These are phyloP conservation scores for Achroia grisella DNA, from an alignment of 1,140 invertebrate genomes.

Conservation along the genomic window DNA sequence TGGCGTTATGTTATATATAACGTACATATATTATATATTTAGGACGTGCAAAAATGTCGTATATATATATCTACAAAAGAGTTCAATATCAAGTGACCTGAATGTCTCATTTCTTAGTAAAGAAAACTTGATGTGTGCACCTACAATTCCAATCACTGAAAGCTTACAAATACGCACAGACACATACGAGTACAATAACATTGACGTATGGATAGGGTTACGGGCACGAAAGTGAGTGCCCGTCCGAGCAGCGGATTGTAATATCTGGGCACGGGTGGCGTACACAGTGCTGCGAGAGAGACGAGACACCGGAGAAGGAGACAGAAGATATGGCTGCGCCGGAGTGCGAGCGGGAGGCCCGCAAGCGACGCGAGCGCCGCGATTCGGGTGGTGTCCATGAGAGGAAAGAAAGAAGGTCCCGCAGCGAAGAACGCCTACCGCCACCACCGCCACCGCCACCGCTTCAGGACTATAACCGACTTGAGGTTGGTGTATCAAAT, in stretches of 20 bases:
- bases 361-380: slow-evolving; percentile 86
- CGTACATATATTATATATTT: too few relatives aligned
- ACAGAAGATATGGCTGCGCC: slow-evolving; percentile 61
- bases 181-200: slow-evolving; percentile 38
- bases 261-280: slow-evolving; percentile 59
- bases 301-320: slow-evolving; percentile 30
- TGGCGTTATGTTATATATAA: too few relatives aligned
- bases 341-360: slow-evolving; percentile 64
- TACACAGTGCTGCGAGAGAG: slow-evolving; percentile 61
- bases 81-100: too few relatives aligned
- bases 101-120: too few relatives aligned
- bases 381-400: slow-evolving; percentile 80
- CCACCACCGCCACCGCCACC: slow-evolving; percentile 52
- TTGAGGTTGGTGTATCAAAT: slow-evolving; percentile 54
- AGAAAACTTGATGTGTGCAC: not conserved
- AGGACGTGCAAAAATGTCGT: too few relatives aligned
- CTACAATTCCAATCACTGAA: not conserved
- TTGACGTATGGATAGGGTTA: slow-evolving; percentile 47
- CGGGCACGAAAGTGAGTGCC: slow-evolving; percentile 59
- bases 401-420: slow-evolving; percentile 84
- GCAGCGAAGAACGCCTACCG: slow-evolving; percentile 77
- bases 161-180: slow-evolving; percentile 23
- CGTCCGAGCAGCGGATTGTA: slow-evolving; percentile 59
- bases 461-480: slow-evolving; percentile 55
- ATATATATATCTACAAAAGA: too few relatives aligned